phyloP scores from a whole-genome alignment of 2,888 invertebrate species.

The Bugulina stolonifera region DNA sequence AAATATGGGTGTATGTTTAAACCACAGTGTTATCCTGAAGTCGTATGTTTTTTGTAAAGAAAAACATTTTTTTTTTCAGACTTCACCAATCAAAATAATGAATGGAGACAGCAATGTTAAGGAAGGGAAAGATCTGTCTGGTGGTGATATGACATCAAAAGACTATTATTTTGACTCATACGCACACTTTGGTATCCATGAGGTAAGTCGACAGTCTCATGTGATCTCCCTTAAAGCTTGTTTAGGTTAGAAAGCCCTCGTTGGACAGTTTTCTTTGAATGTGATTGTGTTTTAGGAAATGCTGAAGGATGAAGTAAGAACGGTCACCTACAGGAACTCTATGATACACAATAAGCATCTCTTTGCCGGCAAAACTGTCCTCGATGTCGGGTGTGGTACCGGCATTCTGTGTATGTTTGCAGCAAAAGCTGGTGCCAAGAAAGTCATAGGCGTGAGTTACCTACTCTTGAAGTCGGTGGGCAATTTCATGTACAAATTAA shows the following conservation, averaged over 20 bases:
- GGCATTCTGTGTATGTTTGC: slow-evolving; percentile 99
- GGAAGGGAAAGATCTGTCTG: not conserved
- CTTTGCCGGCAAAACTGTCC: slow-evolving; percentile 82
- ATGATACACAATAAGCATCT: slow-evolving; percentile 99
- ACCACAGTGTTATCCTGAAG: too few relatives aligned
- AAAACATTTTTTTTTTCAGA: not conserved
- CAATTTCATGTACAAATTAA: not conserved
- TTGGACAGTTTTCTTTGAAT: too few relatives aligned
- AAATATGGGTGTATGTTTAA: too few relatives aligned
- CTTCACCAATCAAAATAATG: slow-evolving; percentile 22
- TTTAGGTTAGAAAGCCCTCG: too few relatives aligned
- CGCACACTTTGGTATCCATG: slow-evolving; percentile 99
- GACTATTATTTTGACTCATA: slow-evolving; percentile 99
- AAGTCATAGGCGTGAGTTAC: slow-evolving; percentile 71
- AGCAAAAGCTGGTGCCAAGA: slow-evolving; percentile 92
- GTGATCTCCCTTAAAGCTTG: too few relatives aligned
- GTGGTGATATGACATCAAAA: slow-evolving; percentile 87
- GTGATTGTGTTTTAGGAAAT: slow-evolving; percentile 65
- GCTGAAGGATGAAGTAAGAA: slow-evolving; percentile 98
- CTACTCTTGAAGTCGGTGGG: too few relatives aligned
- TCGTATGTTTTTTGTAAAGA: too few relatives aligned
- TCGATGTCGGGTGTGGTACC: slow-evolving; percentile 98
- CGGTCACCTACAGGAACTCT: slow-evolving; percentile 93
- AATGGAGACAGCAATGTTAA: slow-evolving; percentile 2
- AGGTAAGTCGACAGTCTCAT: slow-evolving; percentile 57